Evolutionary conservation across 1,140 invertebrate genomes (phyloP).

Genomic region (Philopotamus ludificatus): DNA sequence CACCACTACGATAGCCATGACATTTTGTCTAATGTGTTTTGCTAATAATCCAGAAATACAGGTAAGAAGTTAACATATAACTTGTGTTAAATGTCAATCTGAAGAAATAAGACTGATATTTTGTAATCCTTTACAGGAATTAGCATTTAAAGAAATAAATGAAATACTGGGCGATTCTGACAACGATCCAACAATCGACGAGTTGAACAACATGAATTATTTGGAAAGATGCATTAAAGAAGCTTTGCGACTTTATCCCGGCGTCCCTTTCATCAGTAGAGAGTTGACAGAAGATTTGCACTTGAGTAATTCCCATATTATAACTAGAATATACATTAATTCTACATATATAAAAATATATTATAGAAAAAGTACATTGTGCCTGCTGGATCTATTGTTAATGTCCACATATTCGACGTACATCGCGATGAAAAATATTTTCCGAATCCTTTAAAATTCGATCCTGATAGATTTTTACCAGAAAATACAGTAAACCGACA

Average conservation of each 20-base stretch:
- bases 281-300: slow-evolving; percentile 48
- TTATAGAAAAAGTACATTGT: slow-evolving; percentile 29
- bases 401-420: slow-evolving; percentile 54
- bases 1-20: slow-evolving; percentile 42
- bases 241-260: slow-evolving; percentile 60
- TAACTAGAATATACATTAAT: neutral
- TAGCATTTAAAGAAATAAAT: slow-evolving; percentile 63
- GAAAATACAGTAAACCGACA: slow-evolving; percentile 60
- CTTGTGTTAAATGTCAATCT: neutral
- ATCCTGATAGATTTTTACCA: slow-evolving; percentile 75
- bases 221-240: slow-evolving; percentile 67
- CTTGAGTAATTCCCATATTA: slow-evolving; percentile 47
- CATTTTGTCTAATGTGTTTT: slow-evolving; percentile 41
- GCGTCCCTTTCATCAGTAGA: slow-evolving; percentile 60
- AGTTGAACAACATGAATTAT: slow-evolving; percentile 58
- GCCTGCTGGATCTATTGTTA: slow-evolving; percentile 16
- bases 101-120: neutral
- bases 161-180: slow-evolving; percentile 58
- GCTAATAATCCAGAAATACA: slow-evolving; percentile 43
- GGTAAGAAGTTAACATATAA: slow-evolving; percentile 24
- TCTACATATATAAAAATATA: neutral
- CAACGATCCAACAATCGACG: slow-evolving; percentile 57
- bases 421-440: slow-evolving; percentile 68
- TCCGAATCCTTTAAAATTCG: slow-evolving; percentile 69
- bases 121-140: slow-evolving; percentile 46